Evolutionary conservation across 2,888 invertebrate species (phyloP), one percentile per base, ranked within the genome.

Genomic region (Isoperla grammatica): DNA sequence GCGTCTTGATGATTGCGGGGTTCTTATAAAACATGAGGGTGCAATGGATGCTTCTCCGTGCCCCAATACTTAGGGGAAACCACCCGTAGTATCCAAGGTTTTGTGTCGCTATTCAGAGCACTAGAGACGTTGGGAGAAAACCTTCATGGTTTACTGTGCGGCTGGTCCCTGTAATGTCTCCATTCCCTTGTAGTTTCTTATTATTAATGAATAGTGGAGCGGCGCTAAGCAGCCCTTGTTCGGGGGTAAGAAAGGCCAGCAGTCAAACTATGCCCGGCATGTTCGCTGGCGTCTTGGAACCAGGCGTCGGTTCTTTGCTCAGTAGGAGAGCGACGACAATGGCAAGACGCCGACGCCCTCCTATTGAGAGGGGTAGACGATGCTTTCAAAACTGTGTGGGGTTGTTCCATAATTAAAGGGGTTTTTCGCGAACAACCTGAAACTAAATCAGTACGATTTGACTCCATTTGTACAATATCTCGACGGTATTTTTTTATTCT

Each of bases 211-310:
- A 60, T 60, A 53, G 53, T 53, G 53, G 15, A 15, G 53, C 49
- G 49, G 29, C 49, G 49, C 49, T 29, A 22, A 29, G 49, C 49
- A 50, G 49, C 49, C 49, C 29, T 50, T 53, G 37, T 37, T 39
- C 53, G 15, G 8, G 53, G 39, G 20, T 53, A 53, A 53, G 53
- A 53, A 53, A 53, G 53, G 53, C 37, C n/a, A 39, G 53, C 49
- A 45, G 55, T 48, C 60, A 60, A 60, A 60, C 60, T 60, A 60
- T 60, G 56, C 60, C 56, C 55, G 60, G 60, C 56, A 60, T 59
- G 59, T 49, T 35, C n/a, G 29, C 12, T 35, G 23, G 45, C 49
- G 53, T 59, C 59, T 59, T 55, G 48, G 55, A 15, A 15, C 17
- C 45, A 17, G 40, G 39, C 19, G 42, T 39, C 60, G 43, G 43